phyloP scores from a whole-genome alignment of 2,888 invertebrate species.

The Resseliella maxima region DNA sequence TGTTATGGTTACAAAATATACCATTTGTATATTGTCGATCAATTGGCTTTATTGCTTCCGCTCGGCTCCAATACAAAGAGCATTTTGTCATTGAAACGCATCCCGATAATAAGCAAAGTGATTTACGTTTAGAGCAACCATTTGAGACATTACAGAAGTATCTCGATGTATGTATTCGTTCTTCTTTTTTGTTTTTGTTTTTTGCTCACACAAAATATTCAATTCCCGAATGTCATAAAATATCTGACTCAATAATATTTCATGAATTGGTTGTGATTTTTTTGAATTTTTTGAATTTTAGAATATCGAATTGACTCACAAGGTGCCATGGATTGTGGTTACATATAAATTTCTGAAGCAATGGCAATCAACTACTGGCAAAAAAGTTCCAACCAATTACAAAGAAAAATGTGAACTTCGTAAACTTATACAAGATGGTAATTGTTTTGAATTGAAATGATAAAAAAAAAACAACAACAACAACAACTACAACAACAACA shows the following conservation, averaged over 20 bases:
- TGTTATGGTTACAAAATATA: slow-evolving; percentile 86
- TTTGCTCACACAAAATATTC: too few species aligned
- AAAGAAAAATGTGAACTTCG: slow-evolving; percentile 76
- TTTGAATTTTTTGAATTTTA: slow-evolving; percentile 59
- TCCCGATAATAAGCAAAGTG: slow-evolving; percentile 89
- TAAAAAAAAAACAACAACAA: too few species aligned
- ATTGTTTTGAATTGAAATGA: slow-evolving; percentile 59
- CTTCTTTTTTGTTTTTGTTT: too few species aligned
- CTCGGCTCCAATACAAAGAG: slow-evolving; percentile 86
- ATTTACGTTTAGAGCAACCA: slow-evolving; percentile 87
- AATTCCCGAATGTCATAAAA: too few species aligned
- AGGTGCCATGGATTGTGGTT: slow-evolving; percentile 86
- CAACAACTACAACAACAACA: too few species aligned
- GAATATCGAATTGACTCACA: slow-evolving; percentile 63
- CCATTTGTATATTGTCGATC: slow-evolving; percentile 89
- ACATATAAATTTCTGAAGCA: slow-evolving; percentile 84
- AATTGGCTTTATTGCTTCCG: slow-evolving; percentile 91
- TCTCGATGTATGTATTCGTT: slow-evolving; percentile 71
- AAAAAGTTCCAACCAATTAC: slow-evolving; percentile 73
- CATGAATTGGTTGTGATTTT: neutral
- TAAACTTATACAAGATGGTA: slow-evolving; percentile 71
- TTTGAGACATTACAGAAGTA: slow-evolving; percentile 82
- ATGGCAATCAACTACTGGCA: slow-evolving; percentile 77
- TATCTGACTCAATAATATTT: too few species aligned
- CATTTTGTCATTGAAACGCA: slow-evolving; percentile 92